A percentile compares a stretch with the other conserved stretches of the same genome.
Conservation (phyloP, 2,113 vertebrate species). For the Lepus timidus region DNA sequence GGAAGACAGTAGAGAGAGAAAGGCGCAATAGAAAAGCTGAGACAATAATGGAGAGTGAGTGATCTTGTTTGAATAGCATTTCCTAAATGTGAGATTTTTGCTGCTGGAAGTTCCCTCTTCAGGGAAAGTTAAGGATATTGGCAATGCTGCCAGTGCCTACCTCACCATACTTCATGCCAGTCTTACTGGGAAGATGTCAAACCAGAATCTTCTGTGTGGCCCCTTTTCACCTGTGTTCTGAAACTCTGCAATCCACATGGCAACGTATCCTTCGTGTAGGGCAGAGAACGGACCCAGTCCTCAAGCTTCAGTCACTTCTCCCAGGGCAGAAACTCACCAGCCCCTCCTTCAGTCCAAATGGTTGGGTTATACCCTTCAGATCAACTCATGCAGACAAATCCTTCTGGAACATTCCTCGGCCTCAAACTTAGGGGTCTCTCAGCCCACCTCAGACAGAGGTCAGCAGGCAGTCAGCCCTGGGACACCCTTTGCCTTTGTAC, state of each 20-base stretch:
- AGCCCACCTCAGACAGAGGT: background rate
- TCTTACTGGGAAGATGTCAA: background rate
- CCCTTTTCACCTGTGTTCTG: background rate
- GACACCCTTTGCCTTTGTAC: rapidly evolving
- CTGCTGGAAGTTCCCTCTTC: background rate
- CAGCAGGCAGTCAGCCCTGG: rapidly evolving
- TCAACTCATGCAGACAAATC: background rate
- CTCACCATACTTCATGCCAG: background rate
- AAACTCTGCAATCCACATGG: background rate
- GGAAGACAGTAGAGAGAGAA: background rate
- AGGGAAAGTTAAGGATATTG: background rate
- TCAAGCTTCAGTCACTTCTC: background rate
- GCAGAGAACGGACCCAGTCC: background rate
- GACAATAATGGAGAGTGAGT: background rate
- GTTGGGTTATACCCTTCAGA: rapidly evolving
- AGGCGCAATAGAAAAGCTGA: background rate
- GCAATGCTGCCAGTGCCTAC: rapidly evolving
- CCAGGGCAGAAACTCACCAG: background rate
- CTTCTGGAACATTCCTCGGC: background rate
- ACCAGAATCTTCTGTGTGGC: background rate
- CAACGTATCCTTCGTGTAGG: rapidly evolving
- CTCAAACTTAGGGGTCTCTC: background rate
- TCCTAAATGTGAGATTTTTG: background rate
- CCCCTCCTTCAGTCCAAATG: background rate
- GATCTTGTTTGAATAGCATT: background rate